Evolutionary conservation across 2,113 vertebrate species (phyloP).

Genomic region (Eptesicus fuscus): DNA sequence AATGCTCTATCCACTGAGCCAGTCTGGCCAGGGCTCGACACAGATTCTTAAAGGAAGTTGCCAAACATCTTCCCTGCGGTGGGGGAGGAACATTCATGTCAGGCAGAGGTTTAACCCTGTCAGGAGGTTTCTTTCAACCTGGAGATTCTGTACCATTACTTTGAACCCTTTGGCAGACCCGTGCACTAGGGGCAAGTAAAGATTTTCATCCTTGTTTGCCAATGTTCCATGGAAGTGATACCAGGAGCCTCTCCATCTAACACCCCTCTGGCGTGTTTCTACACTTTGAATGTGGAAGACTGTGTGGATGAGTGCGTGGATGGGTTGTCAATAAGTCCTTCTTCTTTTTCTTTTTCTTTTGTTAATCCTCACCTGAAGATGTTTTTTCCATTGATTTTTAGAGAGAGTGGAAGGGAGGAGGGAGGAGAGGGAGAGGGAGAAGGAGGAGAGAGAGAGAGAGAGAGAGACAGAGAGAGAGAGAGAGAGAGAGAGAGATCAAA

Average conservation of each 20-base stretch:
- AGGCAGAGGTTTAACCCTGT: not conserved
- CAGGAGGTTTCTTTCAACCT: not conserved
- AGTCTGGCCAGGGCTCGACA: not conserved
- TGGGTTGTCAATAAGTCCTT: not conserved
- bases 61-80: not conserved
- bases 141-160: not conserved
- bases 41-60: not conserved
- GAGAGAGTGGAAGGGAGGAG: no score
- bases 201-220: not conserved
- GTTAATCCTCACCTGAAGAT: no score
- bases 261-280: not conserved
- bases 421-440: no score
- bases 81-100: not conserved
- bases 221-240: not conserved
- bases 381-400: no score
- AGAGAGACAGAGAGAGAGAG: no score
- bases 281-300: not conserved
- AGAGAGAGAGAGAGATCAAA: no score
- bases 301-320: no score
- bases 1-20: no score
- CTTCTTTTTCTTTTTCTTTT: not conserved
- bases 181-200: not conserved
- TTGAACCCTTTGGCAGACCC: not conserved
- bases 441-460: no score
- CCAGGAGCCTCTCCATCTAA: not conserved